phyloP scores from a whole-genome alignment of 2,797 vertebrate genomes.

The Cephalopachus bancanus region DNA sequence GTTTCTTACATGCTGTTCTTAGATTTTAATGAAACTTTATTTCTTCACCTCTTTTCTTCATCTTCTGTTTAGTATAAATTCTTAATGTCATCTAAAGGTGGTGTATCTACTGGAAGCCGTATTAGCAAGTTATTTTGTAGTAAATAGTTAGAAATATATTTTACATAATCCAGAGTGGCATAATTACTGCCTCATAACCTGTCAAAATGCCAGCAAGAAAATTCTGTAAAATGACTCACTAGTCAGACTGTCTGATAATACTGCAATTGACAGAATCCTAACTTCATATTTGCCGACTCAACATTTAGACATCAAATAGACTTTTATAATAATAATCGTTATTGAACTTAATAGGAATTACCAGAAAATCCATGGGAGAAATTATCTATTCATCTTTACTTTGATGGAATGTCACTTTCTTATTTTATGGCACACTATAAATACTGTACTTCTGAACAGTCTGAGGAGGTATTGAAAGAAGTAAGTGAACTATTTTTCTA shows the following conservation, averaged over 20 bases:
- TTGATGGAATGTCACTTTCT: slow-evolving; percentile 92
- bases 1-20: background rate
- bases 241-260: background rate
- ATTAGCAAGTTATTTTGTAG: background rate
- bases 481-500: slow-evolving; percentile 82
- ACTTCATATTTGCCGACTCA: slow-evolving; percentile 31
- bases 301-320: slow-evolving; percentile 51
- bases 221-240: background rate
- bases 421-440: slow-evolving; percentile 92
- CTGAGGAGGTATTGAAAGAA: slow-evolving; percentile 77
- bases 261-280: background rate
- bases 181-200: slow-evolving; percentile 14
- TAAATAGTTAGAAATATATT: slow-evolving; percentile 31
- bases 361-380: slow-evolving; percentile 88
- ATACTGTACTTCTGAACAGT: slow-evolving; percentile 87
- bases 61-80: slow-evolving; percentile 49
- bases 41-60: slow-evolving; percentile 46
- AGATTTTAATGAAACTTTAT: slow-evolving; percentile 20
- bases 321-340: slow-evolving; percentile 50
- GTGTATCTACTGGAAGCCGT: background rate
- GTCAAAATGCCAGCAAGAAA: slow-evolving; percentile 20
- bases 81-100: slow-evolving; percentile 12
- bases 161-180: slow-evolving; percentile 24
- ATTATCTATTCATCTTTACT: slow-evolving; percentile 90
- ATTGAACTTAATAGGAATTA: slow-evolving; percentile 89